Evolutionary conservation across 1,140 invertebrate genomes (phyloP).

Genomic region (Apocrypta bakeri): DNA sequence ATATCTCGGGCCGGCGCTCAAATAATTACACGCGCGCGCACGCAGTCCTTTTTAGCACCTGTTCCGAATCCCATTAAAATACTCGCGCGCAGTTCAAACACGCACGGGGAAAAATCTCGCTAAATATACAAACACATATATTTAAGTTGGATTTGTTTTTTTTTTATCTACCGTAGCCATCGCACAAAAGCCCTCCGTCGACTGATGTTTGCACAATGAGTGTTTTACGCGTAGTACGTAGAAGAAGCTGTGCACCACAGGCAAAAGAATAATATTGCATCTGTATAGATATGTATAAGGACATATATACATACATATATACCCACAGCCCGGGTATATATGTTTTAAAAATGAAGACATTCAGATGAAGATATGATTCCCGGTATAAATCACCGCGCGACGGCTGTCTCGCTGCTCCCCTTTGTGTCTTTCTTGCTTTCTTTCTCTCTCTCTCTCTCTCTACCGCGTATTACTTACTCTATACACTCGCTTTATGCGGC

Average conservation of each 20-base stretch:
- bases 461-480: not conserved
- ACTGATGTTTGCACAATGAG: not conserved
- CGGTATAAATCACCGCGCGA: slow-evolving; percentile 30
- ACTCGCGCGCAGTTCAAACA: not conserved
- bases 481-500: not conserved
- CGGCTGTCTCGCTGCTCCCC: not conserved
- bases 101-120: not conserved
- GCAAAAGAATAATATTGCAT: too few relatives aligned
- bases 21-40: slow-evolving; percentile 26
- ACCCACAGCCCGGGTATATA: not conserved
- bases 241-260: too few relatives aligned
- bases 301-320: too few relatives aligned
- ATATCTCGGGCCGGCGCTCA: not conserved
- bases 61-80: slow-evolving; percentile 42
- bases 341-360: slow-evolving; percentile 45
- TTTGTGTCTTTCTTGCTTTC: not conserved
- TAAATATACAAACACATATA: not conserved
- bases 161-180: not conserved
- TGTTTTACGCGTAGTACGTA: too few relatives aligned
- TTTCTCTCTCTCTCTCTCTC: slow-evolving; percentile 11
- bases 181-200: not conserved
- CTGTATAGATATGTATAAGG: not conserved
- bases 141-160: not conserved
- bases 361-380: slow-evolving; percentile 42
- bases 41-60: slow-evolving; percentile 38